Conservation (phyloP, 2,113 vertebrate species). For the Beaufortia kweichowensis region DNA sequence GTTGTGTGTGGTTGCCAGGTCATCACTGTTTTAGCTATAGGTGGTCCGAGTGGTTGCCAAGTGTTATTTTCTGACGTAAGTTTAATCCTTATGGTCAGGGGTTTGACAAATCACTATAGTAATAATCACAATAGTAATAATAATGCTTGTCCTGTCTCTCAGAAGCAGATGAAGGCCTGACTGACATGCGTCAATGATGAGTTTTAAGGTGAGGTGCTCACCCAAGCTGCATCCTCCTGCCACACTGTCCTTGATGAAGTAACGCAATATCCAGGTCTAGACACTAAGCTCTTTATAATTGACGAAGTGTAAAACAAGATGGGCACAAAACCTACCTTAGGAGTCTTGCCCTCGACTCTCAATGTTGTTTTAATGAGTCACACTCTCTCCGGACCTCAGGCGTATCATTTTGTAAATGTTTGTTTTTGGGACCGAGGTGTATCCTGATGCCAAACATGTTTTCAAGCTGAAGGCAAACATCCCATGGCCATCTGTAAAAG, state of each 20-base stretch:
- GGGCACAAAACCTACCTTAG: constrained; percentile 59
- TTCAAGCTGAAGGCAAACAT: constrained; percentile 18
- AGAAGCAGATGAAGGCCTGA: background rate
- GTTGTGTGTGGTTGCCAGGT: too few species aligned
- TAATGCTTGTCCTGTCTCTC: too few species aligned
- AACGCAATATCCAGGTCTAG: constrained; percentile 65
- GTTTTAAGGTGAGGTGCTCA: constrained; percentile 11
- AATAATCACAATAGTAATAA: too few species aligned
- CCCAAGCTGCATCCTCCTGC: constrained; percentile 21
- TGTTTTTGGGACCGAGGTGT: background rate
- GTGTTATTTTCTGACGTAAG: too few species aligned
- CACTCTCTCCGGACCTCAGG: constrained; percentile 28
- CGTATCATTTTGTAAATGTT: constrained; percentile 20
- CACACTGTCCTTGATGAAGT: constrained; percentile 53
- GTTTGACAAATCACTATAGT: too few species aligned
- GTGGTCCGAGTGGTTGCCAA: too few species aligned
- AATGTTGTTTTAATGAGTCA: constrained; percentile 51
- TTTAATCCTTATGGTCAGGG: too few species aligned
- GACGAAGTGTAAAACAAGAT: constrained; percentile 76
- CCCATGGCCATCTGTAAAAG: background rate
- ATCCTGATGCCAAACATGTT: background rate
- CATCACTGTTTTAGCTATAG: too few species aligned
- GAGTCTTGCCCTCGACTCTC: constrained; percentile 38
- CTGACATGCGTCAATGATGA: background rate
- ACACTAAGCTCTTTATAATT: constrained; percentile 73